Base-by-base conservation (phyloP, 2,113 vertebrate species). In the Syrmaticus mikado region DNA sequence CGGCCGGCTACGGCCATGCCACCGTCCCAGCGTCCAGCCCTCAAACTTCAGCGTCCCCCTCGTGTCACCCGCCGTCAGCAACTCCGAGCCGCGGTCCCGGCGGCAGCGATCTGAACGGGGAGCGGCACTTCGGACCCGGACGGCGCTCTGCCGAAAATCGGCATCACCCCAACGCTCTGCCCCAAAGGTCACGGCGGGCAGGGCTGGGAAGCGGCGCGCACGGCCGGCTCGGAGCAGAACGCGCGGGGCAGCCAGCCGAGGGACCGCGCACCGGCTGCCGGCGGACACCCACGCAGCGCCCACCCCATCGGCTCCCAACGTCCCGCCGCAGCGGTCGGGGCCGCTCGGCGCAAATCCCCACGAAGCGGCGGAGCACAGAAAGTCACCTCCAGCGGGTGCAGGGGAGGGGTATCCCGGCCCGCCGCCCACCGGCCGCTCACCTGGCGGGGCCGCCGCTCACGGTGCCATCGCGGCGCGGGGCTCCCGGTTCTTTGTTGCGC, bases 401-500 rank as follows among this genome's bases (percentile, higher is more conserved):
- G 20, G 30, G 57, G n/a, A 34, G 57, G n/a, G 57, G 7, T 12
- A 9, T n/a, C 36, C 61, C 6, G 8, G 13, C 60, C 34, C 61
- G 24, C 61, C 61, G 34, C 60, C 60, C 60, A n/a, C 58, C 58
- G 70, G 40, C 38, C 67, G 65, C 87, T 90, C 82, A 90, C 87
- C 87, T 90, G 82, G 80, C 58, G 41, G 76, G 74, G 80, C 73
- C 70, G 65, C 41, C 70, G 57, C 57, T 90, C 70, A 84, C 40
- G 68, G 87, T 78, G 80, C 87, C 87, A 77, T 90, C 65, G 62
- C 45, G 76, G 79, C 72, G 52, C 62, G 58, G 58, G 76, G 73
- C 71, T 81, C 66, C 74, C 64, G 46, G 28, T 7, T 62, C 95
- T 92, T 93, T 92, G 93, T 96, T 75, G 85, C 85, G 73, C 65